Base-by-base conservation (phyloP, 2,797 vertebrate species). In the Urophycis tenuis region DNA sequence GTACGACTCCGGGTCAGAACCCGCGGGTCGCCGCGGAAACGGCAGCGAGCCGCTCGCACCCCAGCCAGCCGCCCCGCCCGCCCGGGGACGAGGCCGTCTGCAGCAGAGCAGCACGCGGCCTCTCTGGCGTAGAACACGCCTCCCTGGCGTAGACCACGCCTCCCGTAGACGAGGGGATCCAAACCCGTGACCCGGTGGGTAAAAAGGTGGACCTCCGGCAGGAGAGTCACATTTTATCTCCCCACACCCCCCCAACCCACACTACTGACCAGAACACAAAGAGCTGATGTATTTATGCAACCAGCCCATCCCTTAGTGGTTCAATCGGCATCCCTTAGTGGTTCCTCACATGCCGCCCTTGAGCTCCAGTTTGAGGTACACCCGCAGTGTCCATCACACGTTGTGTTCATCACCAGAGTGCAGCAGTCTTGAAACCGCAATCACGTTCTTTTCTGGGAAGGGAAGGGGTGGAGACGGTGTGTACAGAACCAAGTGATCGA, bases 401-500 rank as follows among this genome's bases (percentile, higher is more conserved):
- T 67, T 67, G 9, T 11, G 25, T 67, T 67, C 25, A 12, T 29
- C 14, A 49, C 45, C 19, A 22, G 53, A 67, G 25, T 1, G 60
- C 25, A 29, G 1, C 25, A 11, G 53, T 64, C 53, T 64, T 8
- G 29, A 67, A n/a, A 25, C n/a, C n/a, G 25, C n/a, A 60, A 60
- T 29, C 60, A 29, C 14, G 0, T 67, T 67, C 5, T 60, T 25
- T 29, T 67, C 60, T 29, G 60, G 60, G n/a, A n/a, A n/a, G n/a
- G 60, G 22, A 67, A 60, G 60, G 60, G 12, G 60, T 67, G 14
- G n/a, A 29, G n/a, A 29, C 10, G 25, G 60, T 67, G 60, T 67
- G 60, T 67, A 67, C 60, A 67, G 60, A 67, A 29, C 60, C n/a
- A 29, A 67, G 60, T 67, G 60, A 29, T 67, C n/a, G 60, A 67